Conservation (phyloP, 2,113 vertebrate species). For the Platysteira castanea region DNA sequence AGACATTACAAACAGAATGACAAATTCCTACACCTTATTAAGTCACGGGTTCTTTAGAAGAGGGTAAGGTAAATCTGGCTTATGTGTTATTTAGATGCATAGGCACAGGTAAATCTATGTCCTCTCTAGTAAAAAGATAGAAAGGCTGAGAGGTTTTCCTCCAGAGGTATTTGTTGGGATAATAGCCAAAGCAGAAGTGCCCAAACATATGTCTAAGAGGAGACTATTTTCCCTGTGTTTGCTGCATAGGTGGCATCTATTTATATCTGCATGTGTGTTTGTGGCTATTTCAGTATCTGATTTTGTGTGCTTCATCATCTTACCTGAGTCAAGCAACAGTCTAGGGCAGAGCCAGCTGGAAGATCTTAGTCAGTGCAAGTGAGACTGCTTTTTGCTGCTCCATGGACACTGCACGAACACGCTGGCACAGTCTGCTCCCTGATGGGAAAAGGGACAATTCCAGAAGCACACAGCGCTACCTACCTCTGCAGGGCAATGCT, state of each 20-base stretch:
- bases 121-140: background rate
- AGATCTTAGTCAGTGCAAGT: background rate
- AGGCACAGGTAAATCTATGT: background rate
- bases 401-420: rapidly evolving
- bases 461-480: background rate
- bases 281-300: background rate
- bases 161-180: background rate
- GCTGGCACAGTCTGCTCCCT: background rate
- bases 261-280: background rate
- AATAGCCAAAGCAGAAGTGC: background rate
- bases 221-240: background rate
- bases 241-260: background rate
- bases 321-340: background rate
- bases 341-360: background rate
- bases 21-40: background rate
- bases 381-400: background rate
- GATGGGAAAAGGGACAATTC: background rate
- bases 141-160: background rate
- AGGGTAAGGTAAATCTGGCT: background rate
- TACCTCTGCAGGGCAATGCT: background rate
- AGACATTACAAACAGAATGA: background rate
- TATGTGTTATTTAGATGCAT: background rate
- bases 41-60: background rate
- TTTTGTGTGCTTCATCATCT: background rate
- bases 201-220: background rate